These are phyloP conservation scores for Bombyx mandarina DNA, from an alignment of 1,140 invertebrate species.

Conservation along the genomic window DNA sequence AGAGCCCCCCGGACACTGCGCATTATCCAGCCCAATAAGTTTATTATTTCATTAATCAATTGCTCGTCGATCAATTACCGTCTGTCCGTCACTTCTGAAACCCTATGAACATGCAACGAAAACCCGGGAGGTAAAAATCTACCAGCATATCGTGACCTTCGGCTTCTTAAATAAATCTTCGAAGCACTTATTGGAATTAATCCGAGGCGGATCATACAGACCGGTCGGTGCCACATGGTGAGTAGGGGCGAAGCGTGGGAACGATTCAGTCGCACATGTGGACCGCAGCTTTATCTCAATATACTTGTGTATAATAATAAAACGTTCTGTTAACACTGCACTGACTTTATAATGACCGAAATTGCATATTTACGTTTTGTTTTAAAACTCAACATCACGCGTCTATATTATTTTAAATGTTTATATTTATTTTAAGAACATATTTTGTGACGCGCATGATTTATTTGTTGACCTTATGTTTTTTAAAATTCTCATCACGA, in stretches of 20 bases:
- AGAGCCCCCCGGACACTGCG: slow-evolving; percentile 7
- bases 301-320: slow-evolving; percentile 55
- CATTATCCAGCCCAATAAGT: slow-evolving; percentile 13
- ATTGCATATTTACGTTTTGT: slow-evolving; percentile 34
- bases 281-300: slow-evolving; percentile 60
- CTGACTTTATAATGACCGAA: slow-evolving; percentile 33
- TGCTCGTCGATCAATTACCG: slow-evolving; percentile 55
- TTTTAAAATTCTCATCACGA: no score
- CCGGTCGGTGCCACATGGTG: slow-evolving; percentile 54
- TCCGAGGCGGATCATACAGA: slow-evolving; percentile 28
- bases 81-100: slow-evolving; percentile 45
- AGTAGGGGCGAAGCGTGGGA: slow-evolving; percentile 45
- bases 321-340: slow-evolving; percentile 49
- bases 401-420: no score
- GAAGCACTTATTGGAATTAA: slow-evolving; percentile 1
- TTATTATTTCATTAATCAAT: slow-evolving; percentile 59
- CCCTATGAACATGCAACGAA: slow-evolving; percentile 47
- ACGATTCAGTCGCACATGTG: slow-evolving; percentile 52
- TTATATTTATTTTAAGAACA: no score
- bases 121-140: slow-evolving; percentile 53
- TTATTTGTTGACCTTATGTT: no score
- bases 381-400: neutral
- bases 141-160: slow-evolving; percentile 32
- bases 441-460: no score
- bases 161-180: slow-evolving; percentile 11